A percentile compares a stretch with the other conserved stretches of the same genome.
Conservation (phyloP, 1,140 invertebrate species). For the Coenobita brevimanus region DNA sequence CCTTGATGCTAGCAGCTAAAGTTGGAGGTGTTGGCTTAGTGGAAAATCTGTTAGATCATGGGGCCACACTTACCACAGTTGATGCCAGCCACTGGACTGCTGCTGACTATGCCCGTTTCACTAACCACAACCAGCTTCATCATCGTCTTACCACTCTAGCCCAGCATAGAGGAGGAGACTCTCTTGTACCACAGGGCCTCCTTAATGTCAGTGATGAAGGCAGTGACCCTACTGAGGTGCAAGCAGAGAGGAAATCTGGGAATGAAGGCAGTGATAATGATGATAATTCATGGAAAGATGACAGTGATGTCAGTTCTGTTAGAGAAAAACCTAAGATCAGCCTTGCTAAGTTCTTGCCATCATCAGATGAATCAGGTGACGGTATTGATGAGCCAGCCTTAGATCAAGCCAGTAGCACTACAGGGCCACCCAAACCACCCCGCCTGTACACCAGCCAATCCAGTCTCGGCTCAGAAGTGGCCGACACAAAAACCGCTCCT, state of each 20-base stretch:
- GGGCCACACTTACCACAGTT: constrained; percentile 14
- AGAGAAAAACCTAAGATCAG: constrained; percentile 53
- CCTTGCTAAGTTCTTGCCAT: constrained; percentile 45
- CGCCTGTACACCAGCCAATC: constrained; percentile 42
- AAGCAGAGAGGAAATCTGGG: not conserved
- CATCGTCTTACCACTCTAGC: constrained; percentile 26
- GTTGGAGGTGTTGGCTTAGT: constrained; percentile 43
- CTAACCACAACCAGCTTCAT: constrained; percentile 54
- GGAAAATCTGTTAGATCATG: constrained; percentile 35
- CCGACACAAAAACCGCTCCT: not conserved
- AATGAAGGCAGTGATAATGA: constrained; percentile 15
- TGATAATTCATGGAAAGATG: constrained; percentile 56
- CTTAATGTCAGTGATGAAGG: constrained; percentile 56
- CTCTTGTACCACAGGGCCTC: constrained; percentile 30
- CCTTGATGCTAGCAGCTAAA: constrained; percentile 52
- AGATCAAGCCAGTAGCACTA: not conserved
- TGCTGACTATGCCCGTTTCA: constrained; percentile 59
- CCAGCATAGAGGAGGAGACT: not conserved
- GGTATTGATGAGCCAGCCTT: not conserved
- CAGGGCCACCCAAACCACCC: constrained; percentile 50
- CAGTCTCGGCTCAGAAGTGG: constrained; percentile 25
- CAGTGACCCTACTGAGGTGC: constrained; percentile 17
- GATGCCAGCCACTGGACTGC: constrained; percentile 56
- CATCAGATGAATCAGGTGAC: constrained; percentile 45
- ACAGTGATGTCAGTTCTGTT: constrained; percentile 44